A percentile compares a stretch with the other conserved stretches of the same genome.
Evolutionary conservation across 1,140 invertebrate genomes (phyloP).

Genomic region (Elysia chlorotica): DNA sequence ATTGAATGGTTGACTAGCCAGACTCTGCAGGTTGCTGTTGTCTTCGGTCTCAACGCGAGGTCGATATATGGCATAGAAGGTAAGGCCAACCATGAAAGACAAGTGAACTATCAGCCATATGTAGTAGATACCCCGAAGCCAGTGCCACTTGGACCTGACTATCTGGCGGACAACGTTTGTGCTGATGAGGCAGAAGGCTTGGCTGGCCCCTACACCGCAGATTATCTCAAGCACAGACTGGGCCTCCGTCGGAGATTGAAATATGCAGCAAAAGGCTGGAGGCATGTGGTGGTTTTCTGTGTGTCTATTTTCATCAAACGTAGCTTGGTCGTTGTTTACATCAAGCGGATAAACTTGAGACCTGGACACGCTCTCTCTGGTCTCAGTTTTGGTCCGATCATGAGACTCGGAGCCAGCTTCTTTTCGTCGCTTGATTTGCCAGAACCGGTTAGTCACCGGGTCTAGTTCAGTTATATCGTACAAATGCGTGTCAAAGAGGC

Average conservation of each 20-base stretch:
- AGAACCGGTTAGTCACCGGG: constrained; percentile 23
- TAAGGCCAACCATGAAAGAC: constrained; percentile 29
- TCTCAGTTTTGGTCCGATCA: no score
- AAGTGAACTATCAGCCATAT: constrained; percentile 30
- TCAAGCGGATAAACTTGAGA: no score
- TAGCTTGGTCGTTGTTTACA: background rate
- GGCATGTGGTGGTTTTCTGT: background rate
- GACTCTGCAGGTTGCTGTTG: background rate
- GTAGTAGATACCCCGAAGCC: constrained; percentile 26
- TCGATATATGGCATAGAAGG: constrained; percentile 28
- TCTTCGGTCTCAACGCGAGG: background rate
- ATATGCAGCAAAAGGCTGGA: background rate
- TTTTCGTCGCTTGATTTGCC: background rate
- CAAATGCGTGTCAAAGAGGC: constrained; percentile 37
- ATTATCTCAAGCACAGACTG: constrained; percentile 33
- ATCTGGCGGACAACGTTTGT: constrained; percentile 26
- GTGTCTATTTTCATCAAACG: background rate
- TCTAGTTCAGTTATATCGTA: constrained; percentile 44
- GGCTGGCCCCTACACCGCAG: constrained; percentile 25
- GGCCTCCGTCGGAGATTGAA: background rate
- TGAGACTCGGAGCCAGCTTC: no score
- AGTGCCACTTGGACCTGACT: constrained; percentile 37
- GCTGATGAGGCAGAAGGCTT: constrained; percentile 33
- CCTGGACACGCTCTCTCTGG: background rate
- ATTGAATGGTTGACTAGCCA: background rate